phyloP scores from a whole-genome alignment of 1,140 invertebrate genomes.

The Macrobrachium nipponense region DNA sequence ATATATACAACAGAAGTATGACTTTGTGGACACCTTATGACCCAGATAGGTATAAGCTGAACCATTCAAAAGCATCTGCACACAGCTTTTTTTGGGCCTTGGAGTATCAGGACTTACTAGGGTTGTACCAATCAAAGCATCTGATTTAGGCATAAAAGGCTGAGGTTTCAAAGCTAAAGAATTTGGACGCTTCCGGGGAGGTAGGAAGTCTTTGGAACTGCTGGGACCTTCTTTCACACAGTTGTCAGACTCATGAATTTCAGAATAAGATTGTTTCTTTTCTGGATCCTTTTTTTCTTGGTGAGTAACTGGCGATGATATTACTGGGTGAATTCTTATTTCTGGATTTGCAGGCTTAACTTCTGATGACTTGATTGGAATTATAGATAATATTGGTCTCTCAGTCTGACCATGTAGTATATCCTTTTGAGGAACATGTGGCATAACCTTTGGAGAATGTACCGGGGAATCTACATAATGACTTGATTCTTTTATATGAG shows the following conservation, averaged over 20 bases:
- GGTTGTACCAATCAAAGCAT: conserved; percentile 66
- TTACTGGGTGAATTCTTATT: conserved; percentile 24
- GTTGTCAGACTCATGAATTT: conserved; percentile 2
- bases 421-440: conserved; percentile 11
- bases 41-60: conserved; percentile 93
- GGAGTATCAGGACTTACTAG: conserved; percentile 87
- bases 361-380: conserved; percentile 18
- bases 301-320: background rate
- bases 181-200: conserved; percentile 62
- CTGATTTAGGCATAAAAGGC: conserved; percentile 62
- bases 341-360: conserved; percentile 32
- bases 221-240: conserved; percentile 5
- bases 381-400: conserved; percentile 15
- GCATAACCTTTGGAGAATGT: background rate
- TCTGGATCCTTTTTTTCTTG: background rate
- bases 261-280: conserved; percentile 9
- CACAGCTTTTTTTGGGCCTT: conserved; percentile 67
- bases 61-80: conserved; percentile 77
- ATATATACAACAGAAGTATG: conserved; percentile 93
- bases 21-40: conserved; percentile 88
- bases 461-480: background rate
- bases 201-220: conserved; percentile 49
- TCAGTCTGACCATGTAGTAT: background rate
- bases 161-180: conserved; percentile 62
- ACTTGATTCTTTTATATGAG: conserved; percentile 24